Evolutionary conservation across 2,888 invertebrate species (phyloP).

Genomic region (Netelia inedita): DNA sequence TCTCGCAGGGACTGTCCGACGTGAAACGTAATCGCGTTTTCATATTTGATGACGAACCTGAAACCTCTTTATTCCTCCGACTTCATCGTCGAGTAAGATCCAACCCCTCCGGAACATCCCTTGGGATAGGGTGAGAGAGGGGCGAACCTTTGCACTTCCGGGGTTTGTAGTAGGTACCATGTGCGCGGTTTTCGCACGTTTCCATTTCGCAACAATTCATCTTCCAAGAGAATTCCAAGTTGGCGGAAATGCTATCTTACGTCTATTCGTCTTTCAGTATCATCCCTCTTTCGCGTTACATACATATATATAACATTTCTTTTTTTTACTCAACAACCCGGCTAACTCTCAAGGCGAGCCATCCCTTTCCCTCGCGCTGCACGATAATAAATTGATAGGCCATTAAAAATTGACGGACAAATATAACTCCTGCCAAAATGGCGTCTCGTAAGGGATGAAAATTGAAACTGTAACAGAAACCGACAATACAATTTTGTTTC

Average conservation of each 20-base stretch:
- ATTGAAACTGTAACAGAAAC: not conserved
- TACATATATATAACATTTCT: not conserved
- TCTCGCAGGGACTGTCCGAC: not conserved
- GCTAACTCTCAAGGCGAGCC: not conserved
- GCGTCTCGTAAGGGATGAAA: no score
- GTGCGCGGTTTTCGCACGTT: constrained; percentile 57
- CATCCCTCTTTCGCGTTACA: not conserved
- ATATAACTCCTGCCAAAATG: not conserved
- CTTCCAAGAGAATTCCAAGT: constrained; percentile 55
- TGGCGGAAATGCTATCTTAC: constrained; percentile 24
- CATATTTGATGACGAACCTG: constrained; percentile 72
- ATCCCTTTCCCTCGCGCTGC: not conserved
- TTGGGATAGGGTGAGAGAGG: not conserved
- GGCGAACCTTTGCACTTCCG: constrained; percentile 15
- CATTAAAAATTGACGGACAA: not conserved
- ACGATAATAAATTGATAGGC: not conserved
- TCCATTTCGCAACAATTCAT: constrained; percentile 52
- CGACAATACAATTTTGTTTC: not conserved
- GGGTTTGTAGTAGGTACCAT: not conserved
- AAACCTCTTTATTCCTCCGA: constrained; percentile 60
- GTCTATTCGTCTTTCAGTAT: constrained; percentile 58
- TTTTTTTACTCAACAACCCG: not conserved
- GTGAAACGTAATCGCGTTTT: constrained; percentile 67
- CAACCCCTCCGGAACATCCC: not conserved
- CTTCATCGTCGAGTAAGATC: not conserved